Base-by-base conservation (phyloP, 2,113 vertebrate genomes). In the Archocentrus centrarchus region DNA sequence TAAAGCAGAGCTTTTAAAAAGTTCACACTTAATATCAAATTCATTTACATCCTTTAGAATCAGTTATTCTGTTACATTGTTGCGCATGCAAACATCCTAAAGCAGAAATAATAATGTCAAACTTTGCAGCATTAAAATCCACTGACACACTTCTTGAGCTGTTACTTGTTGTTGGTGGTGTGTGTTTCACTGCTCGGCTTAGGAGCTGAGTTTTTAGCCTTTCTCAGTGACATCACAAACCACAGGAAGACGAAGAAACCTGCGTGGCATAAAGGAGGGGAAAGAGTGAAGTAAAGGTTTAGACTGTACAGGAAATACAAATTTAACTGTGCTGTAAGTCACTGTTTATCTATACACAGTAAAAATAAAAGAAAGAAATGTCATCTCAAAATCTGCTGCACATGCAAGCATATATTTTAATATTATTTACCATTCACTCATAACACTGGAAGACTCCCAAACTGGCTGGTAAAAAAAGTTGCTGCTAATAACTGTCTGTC, bases 201-300 rank as follows among this genome's bases (percentile, higher is more conserved):
- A 4, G 20, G 0, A 1, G 60, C 2, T 5, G 64, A 30, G 9
- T 22, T 59, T 62, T 24, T 24, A 1, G 0, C 55, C 61, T 85
- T 91, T 39, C 39, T 81, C 77, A 68, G 4, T 41, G 79, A 84
- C 63, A 89, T 24, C 20, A 80, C 32, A 58, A 89, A 88, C 89
- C 91, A 93, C 24, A 94, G 66, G 66, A 89, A 92, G 60, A 93
- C 85, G 77, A 91, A 91, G 62, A 93, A 81, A 50, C 91, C 91
- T 95, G 81, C 4, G 59, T 7, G 53, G 55, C 20, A 80, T 8
- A 47, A n/a, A 13, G 18, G 27, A 15, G 59, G 32, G 37, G 41
- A 63, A 14, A 50, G 15, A 3, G 5, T 44, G 22, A 70, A 50
- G 27, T 6, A 50, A 55, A 55, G 17, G 17, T 62, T 37, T 35